phyloP scores from a whole-genome alignment of 2,797 vertebrate genomes.

The Acanthurus tractus region DNA sequence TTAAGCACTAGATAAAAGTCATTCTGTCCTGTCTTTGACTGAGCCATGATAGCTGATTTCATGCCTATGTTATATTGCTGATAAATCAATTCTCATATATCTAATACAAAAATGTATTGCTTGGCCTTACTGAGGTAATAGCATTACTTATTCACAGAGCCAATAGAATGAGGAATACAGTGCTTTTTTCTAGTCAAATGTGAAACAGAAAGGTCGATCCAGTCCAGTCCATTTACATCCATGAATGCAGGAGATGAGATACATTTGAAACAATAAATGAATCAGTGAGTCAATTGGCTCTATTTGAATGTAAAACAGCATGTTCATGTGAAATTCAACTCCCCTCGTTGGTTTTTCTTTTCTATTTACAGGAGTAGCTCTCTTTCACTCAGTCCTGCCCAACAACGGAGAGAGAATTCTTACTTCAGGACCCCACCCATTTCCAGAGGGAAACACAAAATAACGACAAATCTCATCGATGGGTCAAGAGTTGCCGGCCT shows the following conservation, averaged over 20 bases:
- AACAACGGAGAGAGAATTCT: slow-evolving; percentile 69
- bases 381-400: slow-evolving; percentile 80
- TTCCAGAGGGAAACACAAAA: slow-evolving; percentile 79
- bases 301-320: not conserved
- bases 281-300: slow-evolving; percentile 6
- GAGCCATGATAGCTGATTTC: slow-evolving; percentile 13
- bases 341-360: slow-evolving; percentile 2
- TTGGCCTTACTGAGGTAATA: slow-evolving; percentile 1
- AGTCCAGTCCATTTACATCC: slow-evolving; percentile 24
- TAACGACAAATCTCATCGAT: slow-evolving; percentile 70
- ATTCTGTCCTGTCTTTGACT: slow-evolving; percentile 5
- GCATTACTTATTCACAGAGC: slow-evolving; percentile 19
- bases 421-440: slow-evolving; percentile 83
- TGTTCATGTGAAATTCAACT: slow-evolving; percentile 27
- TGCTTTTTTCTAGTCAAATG: not conserved
- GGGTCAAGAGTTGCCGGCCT: slow-evolving; percentile 74
- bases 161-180: slow-evolving; percentile 12
- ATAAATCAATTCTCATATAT: slow-evolving; percentile 31
- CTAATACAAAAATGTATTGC: slow-evolving; percentile 5
- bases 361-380: slow-evolving; percentile 80
- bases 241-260: slow-evolving; percentile 36
- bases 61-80: slow-evolving; percentile 17
- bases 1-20: not conserved
- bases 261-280: slow-evolving; percentile 27
- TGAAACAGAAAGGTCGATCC: slow-evolving; percentile 39